Conservation (phyloP, 1,140 invertebrate genomes). For the Papilio xuthus region DNA sequence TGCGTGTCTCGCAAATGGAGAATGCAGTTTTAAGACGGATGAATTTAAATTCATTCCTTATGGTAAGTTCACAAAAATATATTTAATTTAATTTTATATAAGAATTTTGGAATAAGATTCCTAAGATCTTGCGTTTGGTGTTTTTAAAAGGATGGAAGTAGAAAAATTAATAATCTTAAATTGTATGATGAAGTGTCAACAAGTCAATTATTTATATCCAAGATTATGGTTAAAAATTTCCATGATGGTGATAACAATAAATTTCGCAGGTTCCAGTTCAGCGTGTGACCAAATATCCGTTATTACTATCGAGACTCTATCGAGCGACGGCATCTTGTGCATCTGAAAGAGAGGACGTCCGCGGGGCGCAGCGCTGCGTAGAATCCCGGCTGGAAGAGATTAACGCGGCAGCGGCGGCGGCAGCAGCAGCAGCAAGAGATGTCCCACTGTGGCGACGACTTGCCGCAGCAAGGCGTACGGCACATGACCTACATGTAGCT, state of each 20-base stretch:
- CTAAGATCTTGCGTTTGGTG: too few species aligned
- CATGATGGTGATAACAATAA: constrained; percentile 36
- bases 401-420: constrained; percentile 95
- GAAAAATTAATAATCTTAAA: too few species aligned
- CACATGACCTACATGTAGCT: constrained; percentile 90
- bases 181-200: too few species aligned
- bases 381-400: constrained; percentile 97
- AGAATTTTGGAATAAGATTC: not conserved
- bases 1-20: constrained; percentile 98
- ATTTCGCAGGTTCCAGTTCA: constrained; percentile 90
- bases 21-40: constrained; percentile 95
- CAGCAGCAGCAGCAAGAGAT: constrained; percentile 90
- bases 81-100: not conserved
- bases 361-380: constrained; percentile 94
- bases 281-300: constrained; percentile 95
- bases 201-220: too few species aligned
- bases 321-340: constrained; percentile 94
- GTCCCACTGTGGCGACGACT: constrained; percentile 94
- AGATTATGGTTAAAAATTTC: not conserved
- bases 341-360: constrained; percentile 88
- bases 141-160: too few species aligned
- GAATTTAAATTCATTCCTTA: constrained; percentile 98
- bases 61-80: constrained; percentile 84
- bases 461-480: constrained; percentile 88
- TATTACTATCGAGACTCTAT: constrained; percentile 93